Conservation (phyloP, 2,797 vertebrate species). For the Lithobates sylvaticus region DNA sequence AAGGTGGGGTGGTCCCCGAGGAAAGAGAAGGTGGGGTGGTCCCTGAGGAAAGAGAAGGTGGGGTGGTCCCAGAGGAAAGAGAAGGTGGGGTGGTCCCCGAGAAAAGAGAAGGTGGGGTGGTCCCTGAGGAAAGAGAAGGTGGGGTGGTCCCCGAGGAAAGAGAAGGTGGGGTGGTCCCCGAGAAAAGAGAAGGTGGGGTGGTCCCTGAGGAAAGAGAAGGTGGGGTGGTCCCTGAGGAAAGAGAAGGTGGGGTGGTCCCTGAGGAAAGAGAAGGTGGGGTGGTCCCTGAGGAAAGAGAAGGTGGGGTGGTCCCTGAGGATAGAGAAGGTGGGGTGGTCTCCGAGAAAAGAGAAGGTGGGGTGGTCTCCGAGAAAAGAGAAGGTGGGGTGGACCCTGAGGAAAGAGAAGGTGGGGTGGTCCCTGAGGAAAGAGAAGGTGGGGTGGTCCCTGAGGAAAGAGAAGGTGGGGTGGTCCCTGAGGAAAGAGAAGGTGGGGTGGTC, state of each 20-base stretch:
- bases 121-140: not conserved
- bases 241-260: not conserved
- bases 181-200: no score
- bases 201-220: not conserved
- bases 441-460: no score
- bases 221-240: not conserved
- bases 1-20: not conserved
- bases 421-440: not conserved
- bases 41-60: not conserved
- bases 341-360: not conserved
- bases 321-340: no score
- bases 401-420: not conserved
- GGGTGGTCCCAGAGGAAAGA: no score
- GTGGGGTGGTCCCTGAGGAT: not conserved
- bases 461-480: not conserved
- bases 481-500: not conserved
- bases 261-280: not conserved
- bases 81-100: no score
- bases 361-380: no score
- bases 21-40: not conserved
- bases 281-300: no score
- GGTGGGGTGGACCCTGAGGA: not conserved
- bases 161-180: not conserved
- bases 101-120: no score
- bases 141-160: no score